Evolutionary conservation across 2,113 vertebrate genomes (phyloP), one percentile per base, ranked within the genome.

Genomic region (Falco punctatus): DNA sequence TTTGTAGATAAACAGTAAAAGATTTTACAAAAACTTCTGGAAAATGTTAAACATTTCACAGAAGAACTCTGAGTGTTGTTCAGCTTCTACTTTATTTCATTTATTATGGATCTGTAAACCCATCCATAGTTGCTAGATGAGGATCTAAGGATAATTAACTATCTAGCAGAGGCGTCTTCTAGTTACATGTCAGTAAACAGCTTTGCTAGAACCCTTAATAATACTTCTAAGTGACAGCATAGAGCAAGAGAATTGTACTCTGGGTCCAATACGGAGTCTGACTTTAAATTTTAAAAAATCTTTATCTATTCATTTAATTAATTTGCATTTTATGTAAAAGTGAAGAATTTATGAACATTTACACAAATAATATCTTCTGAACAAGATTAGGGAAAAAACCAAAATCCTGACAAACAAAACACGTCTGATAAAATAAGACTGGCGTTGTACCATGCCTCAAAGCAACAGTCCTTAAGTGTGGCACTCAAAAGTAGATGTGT

Each of bases 291-390:
- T 49, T 24, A 6, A 78, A 87, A 59, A 59, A 14, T 38, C 38
- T 38, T 38, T 38, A 38, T 89, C 80, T 94, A 70, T 38, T 83
- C 2, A 85, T 78, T 79, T 65, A 85, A 91, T 91, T 94, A 4
- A 74, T 67, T 93, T 86, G 74, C n/a, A 74, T 92, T 81, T 69
- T 85, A 24, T 2, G 4, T 21, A 65, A 8, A 88, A 75, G 21
- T 46, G 24, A 87, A 72, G 30, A 91, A 48, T 90, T 94, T 74
- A 83, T 48, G 38, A 87, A 78, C 22, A 51, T 42, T 54, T 67
- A 89, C 65, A 93, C 42, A 61, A 51, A 65, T 42, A 74, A 6
- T 21, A 42, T 40, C 38, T 91, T 66, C 21, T 44, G 78, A 95
- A 88, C 2, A 54, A 67, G n/a, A 33, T 48, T n/a, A n/a, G 13